These are phyloP conservation scores for Paragorgia papillata DNA, from an alignment of 92 coral and sea anemone genomes.

Conservation along the genomic window DNA sequence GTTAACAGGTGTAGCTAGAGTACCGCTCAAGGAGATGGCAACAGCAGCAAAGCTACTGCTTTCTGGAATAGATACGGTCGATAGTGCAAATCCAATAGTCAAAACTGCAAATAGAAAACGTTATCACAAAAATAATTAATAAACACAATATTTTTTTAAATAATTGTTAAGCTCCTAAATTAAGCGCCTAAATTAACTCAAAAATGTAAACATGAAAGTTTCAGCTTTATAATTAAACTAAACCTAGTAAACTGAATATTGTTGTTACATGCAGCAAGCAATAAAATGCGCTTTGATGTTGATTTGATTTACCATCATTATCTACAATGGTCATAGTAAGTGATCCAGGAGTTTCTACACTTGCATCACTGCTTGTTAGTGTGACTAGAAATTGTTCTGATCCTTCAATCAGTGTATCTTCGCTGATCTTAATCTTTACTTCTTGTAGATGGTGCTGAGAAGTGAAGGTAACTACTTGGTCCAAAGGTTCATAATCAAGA, in stretches of 20 bases:
- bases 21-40: background rate
- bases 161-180: background rate
- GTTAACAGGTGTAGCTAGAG: conserved; percentile 18
- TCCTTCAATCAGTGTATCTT: conserved; percentile 46
- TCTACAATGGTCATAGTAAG: conserved; percentile 40
- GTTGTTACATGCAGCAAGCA: no score
- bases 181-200: no score
- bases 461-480: conserved; percentile 10
- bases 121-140: background rate
- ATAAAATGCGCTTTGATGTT: no score
- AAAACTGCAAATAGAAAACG: conserved; percentile 5
- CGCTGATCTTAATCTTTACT: conserved; percentile 16
- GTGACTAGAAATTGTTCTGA: conserved; percentile 42
- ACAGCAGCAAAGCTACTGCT: background rate
- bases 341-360: conserved; percentile 23
- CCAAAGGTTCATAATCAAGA: conserved; percentile 15
- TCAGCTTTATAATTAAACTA: no score
- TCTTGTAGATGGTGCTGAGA: background rate
- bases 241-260: no score
- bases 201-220: no score
- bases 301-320: conserved; percentile 45
- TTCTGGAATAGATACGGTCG: background rate
- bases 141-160: no score
- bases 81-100: background rate
- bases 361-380: conserved; percentile 43